These are phyloP conservation scores for Bruchidius siliquastri DNA, from an alignment of 2,888 invertebrate genomes.

Conservation along the genomic window DNA sequence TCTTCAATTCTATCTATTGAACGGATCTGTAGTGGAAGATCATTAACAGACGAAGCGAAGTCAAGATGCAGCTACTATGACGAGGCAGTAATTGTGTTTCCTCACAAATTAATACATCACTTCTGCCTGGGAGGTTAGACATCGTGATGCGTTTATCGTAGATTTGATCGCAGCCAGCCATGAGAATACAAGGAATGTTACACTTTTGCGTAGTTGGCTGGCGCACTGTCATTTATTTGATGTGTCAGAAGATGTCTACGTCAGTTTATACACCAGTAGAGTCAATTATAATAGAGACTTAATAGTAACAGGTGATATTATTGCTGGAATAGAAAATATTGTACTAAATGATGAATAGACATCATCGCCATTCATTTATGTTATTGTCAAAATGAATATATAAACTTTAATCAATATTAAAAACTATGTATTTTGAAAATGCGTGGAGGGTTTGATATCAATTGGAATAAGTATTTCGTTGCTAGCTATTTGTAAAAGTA, in stretches of 20 bases:
- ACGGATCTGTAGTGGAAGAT: background rate
- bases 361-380: no score
- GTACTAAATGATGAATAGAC: no score
- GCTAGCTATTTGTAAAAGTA: no score
- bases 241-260: background rate
- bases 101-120: background rate
- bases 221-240: background rate
- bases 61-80: background rate
- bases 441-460: no score
- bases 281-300: no score
- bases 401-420: no score
- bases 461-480: no score
- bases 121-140: background rate
- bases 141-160: background rate
- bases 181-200: background rate
- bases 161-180: background rate
- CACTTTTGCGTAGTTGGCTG: background rate
- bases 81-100: background rate
- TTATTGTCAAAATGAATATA: no score
- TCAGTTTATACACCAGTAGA: no score
- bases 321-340: no score
- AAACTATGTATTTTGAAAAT: no score
- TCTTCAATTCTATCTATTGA: background rate
- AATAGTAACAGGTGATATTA: no score
- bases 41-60: background rate